phyloP scores from a whole-genome alignment of 2,888 invertebrate species.

The Nomada hirtipes region DNA sequence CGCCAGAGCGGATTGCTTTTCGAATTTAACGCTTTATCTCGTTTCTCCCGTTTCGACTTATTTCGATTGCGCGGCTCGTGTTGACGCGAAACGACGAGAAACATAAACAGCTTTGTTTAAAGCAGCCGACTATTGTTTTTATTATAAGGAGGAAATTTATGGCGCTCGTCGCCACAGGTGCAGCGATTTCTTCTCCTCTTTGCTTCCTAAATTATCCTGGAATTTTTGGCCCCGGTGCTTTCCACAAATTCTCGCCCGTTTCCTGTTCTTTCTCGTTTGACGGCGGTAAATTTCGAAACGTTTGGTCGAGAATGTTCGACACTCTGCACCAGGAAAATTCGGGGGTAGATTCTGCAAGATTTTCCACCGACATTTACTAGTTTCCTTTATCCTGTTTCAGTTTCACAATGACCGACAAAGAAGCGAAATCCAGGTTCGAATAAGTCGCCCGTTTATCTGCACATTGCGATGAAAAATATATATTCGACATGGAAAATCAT shows the following conservation, averaged over 20 bases:
- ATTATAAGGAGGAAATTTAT: background rate
- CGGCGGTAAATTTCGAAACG: conserved; percentile 1
- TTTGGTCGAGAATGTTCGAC: conserved; percentile 3
- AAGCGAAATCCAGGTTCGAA: background rate
- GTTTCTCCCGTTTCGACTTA: background rate
- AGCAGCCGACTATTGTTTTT: background rate
- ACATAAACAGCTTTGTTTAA: background rate
- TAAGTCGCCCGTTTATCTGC: background rate
- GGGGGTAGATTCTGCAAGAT: background rate
- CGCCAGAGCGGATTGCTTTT: background rate
- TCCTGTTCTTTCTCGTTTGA: background rate
- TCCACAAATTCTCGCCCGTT: conserved; percentile 4
- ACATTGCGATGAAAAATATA: background rate
- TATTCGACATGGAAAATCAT: background rate
- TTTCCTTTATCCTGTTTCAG: background rate
- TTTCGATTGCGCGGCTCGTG: background rate
- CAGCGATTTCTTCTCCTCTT: background rate
- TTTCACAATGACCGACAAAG: background rate
- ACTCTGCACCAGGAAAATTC: conserved; percentile 12
- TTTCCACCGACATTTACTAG: background rate
- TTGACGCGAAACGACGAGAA: background rate
- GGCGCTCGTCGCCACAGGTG: background rate
- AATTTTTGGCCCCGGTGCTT: conserved; percentile 14
- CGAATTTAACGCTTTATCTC: background rate
- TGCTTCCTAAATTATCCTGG: conserved; percentile 15